Base-by-base conservation (phyloP, 1,140 invertebrate species). In the Sitophilus oryzae region DNA sequence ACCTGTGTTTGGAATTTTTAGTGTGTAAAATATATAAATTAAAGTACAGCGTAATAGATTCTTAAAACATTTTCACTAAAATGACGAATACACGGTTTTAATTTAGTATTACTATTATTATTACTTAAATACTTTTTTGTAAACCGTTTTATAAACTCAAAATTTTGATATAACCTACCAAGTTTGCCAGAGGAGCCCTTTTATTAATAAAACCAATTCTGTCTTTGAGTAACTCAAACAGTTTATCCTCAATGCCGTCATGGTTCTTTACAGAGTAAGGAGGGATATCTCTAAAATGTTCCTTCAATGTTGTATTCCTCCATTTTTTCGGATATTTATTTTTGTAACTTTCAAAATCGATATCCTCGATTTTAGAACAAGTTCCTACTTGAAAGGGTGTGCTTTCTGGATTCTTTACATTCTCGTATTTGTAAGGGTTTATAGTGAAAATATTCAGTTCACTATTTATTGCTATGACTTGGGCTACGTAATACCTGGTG, bases 351-450 rank as follows among this genome's bases (percentile, higher is more conserved):
- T 37, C 11, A 37, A 37, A 37, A 3, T 3, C 3, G 16, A 37
- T 37, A 11, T 37, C 11, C 16, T 37, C 35, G 3, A 37, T 15
- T 14, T 3, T 37, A 2, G 3, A 14, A 15, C 35, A 37, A 14
- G 35, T 37, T 37, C 35, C 35, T 4, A 38, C 18, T 38, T 38
- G 14, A 38, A 38, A 38, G 18, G 36, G 2, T 1, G 18, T 3
- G 1, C 2, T 8, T 38, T 38, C 36, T 1, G 2, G 3, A 38
- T 14, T 11, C 11, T 37, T 37, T 14, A 37, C 35, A 37, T 38
- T 38, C 18, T 38, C 36, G 11, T 38, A 38, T 38, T 38, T 38
- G 18, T 38, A 38, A 2, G 40, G 40, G 21, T 42, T 19, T 19
- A 42, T 18, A 1, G 40, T 18, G 19, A 19, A 42, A 19, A 42